Evolutionary conservation across 2,888 invertebrate species (phyloP).

Genomic region (Odontocerum albicorne): DNA sequence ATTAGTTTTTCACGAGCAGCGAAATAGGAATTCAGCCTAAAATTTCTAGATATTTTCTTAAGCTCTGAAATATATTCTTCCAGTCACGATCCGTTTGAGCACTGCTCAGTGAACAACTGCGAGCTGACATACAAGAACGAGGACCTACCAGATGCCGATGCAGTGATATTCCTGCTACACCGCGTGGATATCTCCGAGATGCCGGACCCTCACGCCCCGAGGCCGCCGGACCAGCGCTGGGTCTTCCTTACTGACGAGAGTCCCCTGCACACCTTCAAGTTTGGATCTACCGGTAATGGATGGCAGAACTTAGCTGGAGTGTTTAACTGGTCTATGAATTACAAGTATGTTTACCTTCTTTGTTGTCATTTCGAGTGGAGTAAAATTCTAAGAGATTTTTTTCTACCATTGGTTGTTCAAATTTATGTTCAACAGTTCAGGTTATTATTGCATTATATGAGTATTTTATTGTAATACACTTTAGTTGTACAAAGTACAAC

Average conservation of each 20-base stretch:
- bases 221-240: constrained; percentile 62
- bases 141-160: constrained; percentile 58
- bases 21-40: no score
- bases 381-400: no score
- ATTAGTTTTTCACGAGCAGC: no score
- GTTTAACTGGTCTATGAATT: constrained; percentile 78
- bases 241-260: constrained; percentile 71
- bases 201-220: constrained; percentile 48
- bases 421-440: no score
- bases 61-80: constrained; percentile 37
- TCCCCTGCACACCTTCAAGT: constrained; percentile 60
- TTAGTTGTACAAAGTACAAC: no score
- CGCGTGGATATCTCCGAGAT: constrained; percentile 49
- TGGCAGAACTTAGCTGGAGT: constrained; percentile 55
- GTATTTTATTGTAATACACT: no score
- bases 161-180: constrained; percentile 62
- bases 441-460: no score
- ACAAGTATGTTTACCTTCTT: no score
- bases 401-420: no score
- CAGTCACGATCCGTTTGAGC: constrained; percentile 57
- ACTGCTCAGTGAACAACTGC: constrained; percentile 66
- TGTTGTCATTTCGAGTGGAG: no score
- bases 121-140: constrained; percentile 56
- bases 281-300: constrained; percentile 41
- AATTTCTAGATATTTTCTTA: no score